Conservation (phyloP, 2,888 invertebrate species). For the Tenthredo scrophulariae region DNA sequence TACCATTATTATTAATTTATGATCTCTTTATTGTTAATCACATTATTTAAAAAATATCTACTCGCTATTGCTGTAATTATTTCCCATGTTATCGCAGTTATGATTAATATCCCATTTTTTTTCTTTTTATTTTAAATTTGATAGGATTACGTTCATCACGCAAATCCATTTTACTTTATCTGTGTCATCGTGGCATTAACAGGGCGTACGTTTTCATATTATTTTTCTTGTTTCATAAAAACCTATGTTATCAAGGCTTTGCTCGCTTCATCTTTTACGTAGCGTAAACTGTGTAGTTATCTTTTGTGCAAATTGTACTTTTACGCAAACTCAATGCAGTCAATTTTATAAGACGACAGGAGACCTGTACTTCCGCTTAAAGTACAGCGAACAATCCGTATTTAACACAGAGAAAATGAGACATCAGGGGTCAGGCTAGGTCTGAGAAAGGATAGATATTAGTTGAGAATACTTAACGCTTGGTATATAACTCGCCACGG, state of each 20-base stretch:
- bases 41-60: background rate
- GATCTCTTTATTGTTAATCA: background rate
- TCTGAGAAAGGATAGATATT: background rate
- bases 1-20: background rate
- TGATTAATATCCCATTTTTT: background rate
- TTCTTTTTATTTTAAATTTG: background rate
- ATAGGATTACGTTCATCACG: background rate
- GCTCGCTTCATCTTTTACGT: constrained; percentile 44
- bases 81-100: background rate
- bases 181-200: constrained; percentile 22
- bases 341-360: background rate
- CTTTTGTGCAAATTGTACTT: constrained; percentile 23
- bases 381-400: no score
- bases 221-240: background rate
- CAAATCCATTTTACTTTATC: background rate
- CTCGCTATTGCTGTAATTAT: constrained; percentile 22
- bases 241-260: constrained; percentile 24
- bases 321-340: background rate
- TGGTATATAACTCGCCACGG: background rate
- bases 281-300: constrained; percentile 34
- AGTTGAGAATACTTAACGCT: constrained; percentile 22
- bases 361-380: background rate
- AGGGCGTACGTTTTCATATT: background rate
- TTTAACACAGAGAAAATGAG: background rate
- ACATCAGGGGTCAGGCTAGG: background rate